Evolutionary conservation across 2,113 vertebrate species (phyloP).

Genomic region (Vanacampus margaritifer): DNA sequence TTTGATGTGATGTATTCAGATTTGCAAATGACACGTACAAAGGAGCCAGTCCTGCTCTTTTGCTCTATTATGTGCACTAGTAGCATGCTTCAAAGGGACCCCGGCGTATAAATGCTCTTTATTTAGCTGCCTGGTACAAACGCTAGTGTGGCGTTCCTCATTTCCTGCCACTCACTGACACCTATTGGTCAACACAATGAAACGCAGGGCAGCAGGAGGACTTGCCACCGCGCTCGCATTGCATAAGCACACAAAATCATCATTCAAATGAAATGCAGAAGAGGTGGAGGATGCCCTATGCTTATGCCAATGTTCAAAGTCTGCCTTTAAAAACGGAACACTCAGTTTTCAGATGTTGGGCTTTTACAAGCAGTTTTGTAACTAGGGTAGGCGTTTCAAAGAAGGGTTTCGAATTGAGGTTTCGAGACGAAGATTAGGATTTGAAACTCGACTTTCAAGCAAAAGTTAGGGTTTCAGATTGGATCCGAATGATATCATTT

Average conservation of each 20-base stretch:
- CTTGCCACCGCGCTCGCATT: not conserved
- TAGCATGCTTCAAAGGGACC: conserved; percentile 52
- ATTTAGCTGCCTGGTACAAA: conserved; percentile 12
- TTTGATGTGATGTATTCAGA: conserved; percentile 66
- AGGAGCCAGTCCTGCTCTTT: not conserved
- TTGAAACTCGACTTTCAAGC: not conserved
- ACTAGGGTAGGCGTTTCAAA: too few species aligned
- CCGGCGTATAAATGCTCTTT: conserved; percentile 34
- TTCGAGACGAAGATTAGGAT: not conserved
- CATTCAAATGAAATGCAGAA: not conserved
- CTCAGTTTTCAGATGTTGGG: not conserved
- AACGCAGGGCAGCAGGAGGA: conserved; percentile 6
- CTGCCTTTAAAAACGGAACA: not conserved
- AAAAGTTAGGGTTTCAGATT: not conserved
- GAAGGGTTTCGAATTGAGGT: not conserved
- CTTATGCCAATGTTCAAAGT: not conserved
- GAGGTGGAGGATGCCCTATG: not conserved
- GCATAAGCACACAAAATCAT: not conserved
- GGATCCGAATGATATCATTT: not conserved
- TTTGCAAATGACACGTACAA: conserved; percentile 55
- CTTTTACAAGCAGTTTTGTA: too few species aligned
- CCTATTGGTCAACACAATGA: conserved; percentile 13
- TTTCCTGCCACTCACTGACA: conserved; percentile 40
- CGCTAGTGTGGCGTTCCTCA: not conserved
- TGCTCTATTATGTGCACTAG: not conserved